Conservation (phyloP, 2,888 invertebrate species). For the Eupithecia tripunctaria region DNA sequence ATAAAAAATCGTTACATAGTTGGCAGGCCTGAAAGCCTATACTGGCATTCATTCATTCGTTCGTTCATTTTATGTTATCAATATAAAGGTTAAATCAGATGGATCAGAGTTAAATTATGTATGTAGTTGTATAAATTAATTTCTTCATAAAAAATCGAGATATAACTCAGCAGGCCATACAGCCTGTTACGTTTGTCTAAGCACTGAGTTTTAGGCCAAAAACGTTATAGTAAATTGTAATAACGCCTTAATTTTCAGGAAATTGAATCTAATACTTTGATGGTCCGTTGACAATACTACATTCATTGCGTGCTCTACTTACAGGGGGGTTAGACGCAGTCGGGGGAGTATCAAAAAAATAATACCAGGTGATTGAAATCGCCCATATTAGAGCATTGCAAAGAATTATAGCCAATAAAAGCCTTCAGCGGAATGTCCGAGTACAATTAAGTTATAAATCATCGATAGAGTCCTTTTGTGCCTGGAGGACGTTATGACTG, state of each 20-base stretch:
- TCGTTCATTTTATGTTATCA: too few species aligned
- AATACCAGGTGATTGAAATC: conserved; percentile 43
- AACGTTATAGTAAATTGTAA: background rate
- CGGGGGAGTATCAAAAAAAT: conserved; percentile 31
- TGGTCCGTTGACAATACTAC: background rate
- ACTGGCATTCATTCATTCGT: too few species aligned
- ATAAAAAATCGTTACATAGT: too few species aligned
- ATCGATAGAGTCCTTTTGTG: conserved; percentile 75
- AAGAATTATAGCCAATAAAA: conserved; percentile 71
- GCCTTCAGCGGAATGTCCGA: conserved; percentile 66
- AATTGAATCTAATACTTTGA: background rate
- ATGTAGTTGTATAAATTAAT: too few species aligned
- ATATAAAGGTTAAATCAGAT: too few species aligned
- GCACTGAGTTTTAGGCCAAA: background rate
- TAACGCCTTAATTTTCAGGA: background rate
- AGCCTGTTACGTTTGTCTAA: too few species aligned
- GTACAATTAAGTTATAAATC: conserved; percentile 82
- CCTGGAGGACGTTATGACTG: conserved; percentile 81
- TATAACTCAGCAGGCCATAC: too few species aligned
- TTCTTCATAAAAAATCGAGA: too few species aligned
- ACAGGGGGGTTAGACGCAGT: conserved; percentile 8
- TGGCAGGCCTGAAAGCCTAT: too few species aligned
- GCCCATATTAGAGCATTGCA: conserved; percentile 48
- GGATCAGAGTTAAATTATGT: too few species aligned
- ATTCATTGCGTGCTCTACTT: conserved; percentile 15